Evolutionary conservation across 2,797 vertebrate genomes (phyloP).

Genomic region (Anisognathus igniventris): DNA sequence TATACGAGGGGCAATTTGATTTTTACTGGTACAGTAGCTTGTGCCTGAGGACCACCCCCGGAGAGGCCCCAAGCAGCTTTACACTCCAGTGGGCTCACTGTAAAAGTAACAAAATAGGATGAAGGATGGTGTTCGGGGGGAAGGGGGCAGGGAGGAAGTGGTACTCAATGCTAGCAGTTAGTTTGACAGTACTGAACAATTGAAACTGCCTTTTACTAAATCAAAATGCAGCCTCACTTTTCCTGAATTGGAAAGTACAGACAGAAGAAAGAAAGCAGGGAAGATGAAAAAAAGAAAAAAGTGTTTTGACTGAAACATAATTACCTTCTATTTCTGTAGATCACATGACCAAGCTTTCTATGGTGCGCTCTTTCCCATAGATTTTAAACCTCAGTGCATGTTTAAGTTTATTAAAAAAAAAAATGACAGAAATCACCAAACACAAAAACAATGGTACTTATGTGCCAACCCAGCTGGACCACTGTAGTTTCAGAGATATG

Average conservation of each 20-base stretch:
- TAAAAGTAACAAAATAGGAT: slow-evolving; percentile 23
- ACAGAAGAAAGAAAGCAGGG: background rate
- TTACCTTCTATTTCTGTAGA: background rate
- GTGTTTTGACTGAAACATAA: background rate
- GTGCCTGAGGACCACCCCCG: slow-evolving; percentile 37
- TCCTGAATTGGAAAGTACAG: background rate
- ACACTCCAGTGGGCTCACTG: slow-evolving; percentile 7
- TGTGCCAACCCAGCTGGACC: background rate
- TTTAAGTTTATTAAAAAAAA: background rate
- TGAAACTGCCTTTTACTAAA: background rate
- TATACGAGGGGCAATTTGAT: background rate
- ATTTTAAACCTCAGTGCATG: background rate
- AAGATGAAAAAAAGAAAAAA: background rate
- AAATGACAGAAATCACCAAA: background rate
- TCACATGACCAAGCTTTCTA: background rate
- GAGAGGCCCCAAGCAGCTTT: background rate
- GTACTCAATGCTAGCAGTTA: background rate
- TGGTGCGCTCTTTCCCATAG: background rate
- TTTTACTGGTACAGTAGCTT: slow-evolving; percentile 2
- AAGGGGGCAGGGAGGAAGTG: background rate
- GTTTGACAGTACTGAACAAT: background rate
- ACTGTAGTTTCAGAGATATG: background rate
- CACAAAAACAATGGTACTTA: background rate
- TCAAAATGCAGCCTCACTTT: background rate
- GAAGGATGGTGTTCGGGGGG: background rate